Conservation (phyloP, 2,113 vertebrate genomes). For the Odontesthes bonariensis region DNA sequence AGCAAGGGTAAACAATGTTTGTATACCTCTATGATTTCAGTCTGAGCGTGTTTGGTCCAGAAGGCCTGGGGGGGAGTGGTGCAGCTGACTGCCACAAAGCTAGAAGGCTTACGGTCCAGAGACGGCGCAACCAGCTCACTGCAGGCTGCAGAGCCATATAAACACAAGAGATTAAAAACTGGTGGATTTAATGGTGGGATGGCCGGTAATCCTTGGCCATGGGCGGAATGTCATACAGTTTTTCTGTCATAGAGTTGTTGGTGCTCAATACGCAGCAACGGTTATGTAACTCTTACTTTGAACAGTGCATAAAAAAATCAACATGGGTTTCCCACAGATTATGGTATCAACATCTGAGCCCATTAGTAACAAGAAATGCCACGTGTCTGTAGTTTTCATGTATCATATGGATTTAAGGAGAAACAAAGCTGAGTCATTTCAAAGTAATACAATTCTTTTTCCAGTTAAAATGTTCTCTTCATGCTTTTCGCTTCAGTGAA, state of each 20-base stretch:
- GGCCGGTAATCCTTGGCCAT: conserved; percentile 39
- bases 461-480: no score
- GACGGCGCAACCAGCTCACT: conserved; percentile 95
- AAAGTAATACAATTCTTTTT: no score
- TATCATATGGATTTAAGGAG: no score
- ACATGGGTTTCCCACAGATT: not conserved
- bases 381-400: not conserved
- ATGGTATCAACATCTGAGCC: not conserved
- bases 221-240: conserved; percentile 8
- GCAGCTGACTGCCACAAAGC: conserved; percentile 97
- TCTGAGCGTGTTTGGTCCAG: conserved; percentile 99
- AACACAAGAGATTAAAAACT: conserved; percentile 56
- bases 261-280: conserved; percentile 2
- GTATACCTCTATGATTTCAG: conserved; percentile 97
- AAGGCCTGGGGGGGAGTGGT: conserved; percentile 99
- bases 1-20: not conserved
- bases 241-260: conserved; percentile 18
- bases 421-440: no score
- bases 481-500: no score
- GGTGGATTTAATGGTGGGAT: conserved; percentile 44
- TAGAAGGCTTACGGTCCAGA: conserved; percentile 95
- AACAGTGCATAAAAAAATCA: conserved; percentile 1
- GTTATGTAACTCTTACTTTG: conserved; percentile 4
- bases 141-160: conserved; percentile 85
- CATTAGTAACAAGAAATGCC: not conserved